Conservation (phyloP, 1,140 invertebrate genomes). For the Drosophila rhopaloa region DNA sequence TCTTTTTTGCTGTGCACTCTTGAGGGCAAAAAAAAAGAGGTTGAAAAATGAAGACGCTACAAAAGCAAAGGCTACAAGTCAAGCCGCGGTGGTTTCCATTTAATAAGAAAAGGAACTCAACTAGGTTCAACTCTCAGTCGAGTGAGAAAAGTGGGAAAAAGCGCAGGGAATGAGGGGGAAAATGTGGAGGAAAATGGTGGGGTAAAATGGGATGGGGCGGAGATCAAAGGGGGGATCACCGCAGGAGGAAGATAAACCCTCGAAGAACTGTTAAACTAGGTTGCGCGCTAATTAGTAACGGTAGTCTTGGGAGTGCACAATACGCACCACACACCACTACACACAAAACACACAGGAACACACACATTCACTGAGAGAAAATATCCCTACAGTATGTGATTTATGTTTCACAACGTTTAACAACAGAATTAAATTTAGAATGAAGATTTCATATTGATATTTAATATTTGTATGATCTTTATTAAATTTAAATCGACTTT, state of each 20-base stretch:
- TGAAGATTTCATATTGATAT: background rate
- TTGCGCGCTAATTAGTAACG: conserved; percentile 78
- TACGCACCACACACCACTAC: conserved; percentile 47
- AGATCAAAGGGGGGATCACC: conserved; percentile 27
- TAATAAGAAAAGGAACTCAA: conserved; percentile 64
- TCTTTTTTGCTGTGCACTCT: conserved; percentile 3
- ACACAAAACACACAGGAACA: conserved; percentile 11
- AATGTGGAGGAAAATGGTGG: background rate
- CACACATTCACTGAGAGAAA: conserved; percentile 31
- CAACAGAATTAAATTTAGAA: too few species aligned
- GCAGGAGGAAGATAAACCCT: conserved; percentile 51
- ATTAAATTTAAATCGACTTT: background rate
- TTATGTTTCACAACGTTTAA: too few species aligned
- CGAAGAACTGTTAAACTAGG: conserved; percentile 80
- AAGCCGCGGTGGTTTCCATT: conserved; percentile 51
- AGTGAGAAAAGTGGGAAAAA: conserved; percentile 32
- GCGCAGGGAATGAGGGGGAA: background rate
- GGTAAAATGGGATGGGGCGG: background rate
- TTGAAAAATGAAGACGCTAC: conserved; percentile 27
- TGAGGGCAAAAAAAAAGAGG: conserved; percentile 9
- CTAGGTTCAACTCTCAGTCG: conserved; percentile 30
- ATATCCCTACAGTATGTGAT: background rate
- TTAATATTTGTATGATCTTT: background rate
- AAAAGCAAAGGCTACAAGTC: conserved; percentile 59
- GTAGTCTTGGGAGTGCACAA: conserved; percentile 69